Evolutionary conservation across 2,888 invertebrate species (phyloP).

Genomic region (Drosophila tripunctata): DNA sequence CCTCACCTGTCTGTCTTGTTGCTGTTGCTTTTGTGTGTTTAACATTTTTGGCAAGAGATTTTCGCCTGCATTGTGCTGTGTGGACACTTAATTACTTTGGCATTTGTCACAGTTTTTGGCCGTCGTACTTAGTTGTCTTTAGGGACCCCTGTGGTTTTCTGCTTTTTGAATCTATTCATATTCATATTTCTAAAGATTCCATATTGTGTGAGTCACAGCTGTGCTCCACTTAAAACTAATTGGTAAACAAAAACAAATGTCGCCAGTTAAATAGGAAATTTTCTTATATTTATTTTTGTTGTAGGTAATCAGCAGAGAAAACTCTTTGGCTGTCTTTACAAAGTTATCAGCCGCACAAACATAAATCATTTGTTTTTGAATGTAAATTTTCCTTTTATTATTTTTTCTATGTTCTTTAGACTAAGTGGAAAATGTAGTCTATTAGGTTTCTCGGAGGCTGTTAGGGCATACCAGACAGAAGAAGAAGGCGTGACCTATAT

Average conservation of each 20-base stretch:
- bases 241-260: constrained; percentile 43
- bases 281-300: neutral
- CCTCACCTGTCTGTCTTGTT: constrained; percentile 7
- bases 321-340: constrained; percentile 11
- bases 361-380: constrained; percentile 58
- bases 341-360: constrained; percentile 53
- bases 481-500: too few relatives aligned
- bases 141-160: constrained; percentile 23
- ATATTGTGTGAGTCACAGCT: constrained; percentile 39
- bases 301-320: too few relatives aligned
- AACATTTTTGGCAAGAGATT: constrained; percentile 9
- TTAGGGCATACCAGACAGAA: too few relatives aligned
- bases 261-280: neutral
- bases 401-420: constrained; percentile 12
- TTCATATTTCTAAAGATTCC: constrained; percentile 18
- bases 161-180: constrained; percentile 15
- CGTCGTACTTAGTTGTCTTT: constrained; percentile 4
- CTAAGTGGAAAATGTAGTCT: too few relatives aligned
- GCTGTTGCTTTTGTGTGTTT: neutral
- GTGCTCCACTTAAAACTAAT: constrained; percentile 62
- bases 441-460: too few relatives aligned
- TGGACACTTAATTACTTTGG: constrained; percentile 60
- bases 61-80: constrained; percentile 35
- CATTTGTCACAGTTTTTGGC: constrained; percentile 51
- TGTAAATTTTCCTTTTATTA: constrained; percentile 8